phyloP scores from a whole-genome alignment of 2,113 vertebrate genomes.

The Bubo bubo region DNA sequence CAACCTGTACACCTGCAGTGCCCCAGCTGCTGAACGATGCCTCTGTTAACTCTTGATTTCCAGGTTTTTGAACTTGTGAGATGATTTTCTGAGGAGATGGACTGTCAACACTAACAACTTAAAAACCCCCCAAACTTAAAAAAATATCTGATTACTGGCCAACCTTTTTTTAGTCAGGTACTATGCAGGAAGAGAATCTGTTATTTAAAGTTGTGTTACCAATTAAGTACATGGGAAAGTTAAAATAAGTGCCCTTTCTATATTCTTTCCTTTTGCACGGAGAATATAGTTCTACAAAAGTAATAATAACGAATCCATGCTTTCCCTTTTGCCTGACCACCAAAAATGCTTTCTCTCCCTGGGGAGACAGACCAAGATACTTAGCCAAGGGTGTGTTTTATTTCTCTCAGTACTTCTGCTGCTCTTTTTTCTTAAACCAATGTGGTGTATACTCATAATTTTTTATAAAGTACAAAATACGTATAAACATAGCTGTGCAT shows the following conservation, averaged over 20 bases:
- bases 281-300: not conserved
- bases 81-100: not conserved
- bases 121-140: not conserved
- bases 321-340: slow-evolving; percentile 45
- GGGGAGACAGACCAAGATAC: not conserved
- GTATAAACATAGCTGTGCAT: not conserved
- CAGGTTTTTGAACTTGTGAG: not conserved
- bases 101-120: not conserved
- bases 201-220: not conserved
- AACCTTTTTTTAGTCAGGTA: not conserved
- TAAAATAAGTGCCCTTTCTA: not conserved
- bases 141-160: not conserved
- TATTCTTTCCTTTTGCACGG: not conserved
- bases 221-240: not conserved
- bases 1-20: slow-evolving; percentile 26
- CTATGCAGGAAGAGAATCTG: not conserved
- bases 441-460: not conserved
- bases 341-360: slow-evolving; percentile 20
- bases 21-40: not conserved
- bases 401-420: slow-evolving; percentile 37
- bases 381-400: slow-evolving; percentile 50
- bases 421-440: slow-evolving; percentile 9
- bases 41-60: not conserved
- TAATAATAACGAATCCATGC: slow-evolving; percentile 26
- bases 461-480: slow-evolving; percentile 26